Percentiles rank a stretch among this genome's conserved stretches.
Conservation (phyloP, 2,888 invertebrate species). For the Tineola bisselliella region DNA sequence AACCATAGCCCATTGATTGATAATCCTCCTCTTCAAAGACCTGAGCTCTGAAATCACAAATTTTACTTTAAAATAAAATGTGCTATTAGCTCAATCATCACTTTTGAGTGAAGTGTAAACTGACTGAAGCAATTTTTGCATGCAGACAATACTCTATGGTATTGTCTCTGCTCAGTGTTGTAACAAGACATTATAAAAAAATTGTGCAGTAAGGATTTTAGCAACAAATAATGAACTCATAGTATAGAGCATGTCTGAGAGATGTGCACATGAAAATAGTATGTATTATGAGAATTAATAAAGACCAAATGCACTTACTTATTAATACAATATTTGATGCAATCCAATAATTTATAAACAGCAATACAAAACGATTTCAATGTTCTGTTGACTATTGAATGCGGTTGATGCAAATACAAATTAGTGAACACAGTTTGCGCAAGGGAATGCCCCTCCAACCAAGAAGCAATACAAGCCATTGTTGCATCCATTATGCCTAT, state of each 20-base stretch:
- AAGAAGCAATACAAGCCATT: conserved; percentile 92
- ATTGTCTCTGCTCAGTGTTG: no score
- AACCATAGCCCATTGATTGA: conserved; percentile 91
- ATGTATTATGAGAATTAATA: background rate
- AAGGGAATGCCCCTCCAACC: conserved; percentile 96
- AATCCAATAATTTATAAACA: conserved; percentile 87
- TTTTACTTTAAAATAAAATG: no score
- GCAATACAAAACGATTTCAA: conserved; percentile 88
- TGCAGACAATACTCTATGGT: no score
- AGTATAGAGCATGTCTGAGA: no score
- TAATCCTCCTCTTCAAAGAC: conserved; percentile 98
- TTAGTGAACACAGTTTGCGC: conserved; percentile 98
- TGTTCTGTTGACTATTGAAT: conserved; percentile 81
- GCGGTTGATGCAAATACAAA: conserved; percentile 92
- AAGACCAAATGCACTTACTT: conserved; percentile 67
- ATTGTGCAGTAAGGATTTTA: background rate
- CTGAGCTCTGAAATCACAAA: conserved; percentile 68
- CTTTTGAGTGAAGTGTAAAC: no score
- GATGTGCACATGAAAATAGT: no score
- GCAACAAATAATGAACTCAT: background rate
- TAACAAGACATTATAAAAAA: no score
- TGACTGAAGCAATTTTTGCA: no score
- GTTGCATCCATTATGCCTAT: conserved; percentile 96
- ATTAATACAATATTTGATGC: conserved; percentile 88
- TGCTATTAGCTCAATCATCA: no score